Base-by-base conservation (phyloP, 1,140 invertebrate genomes). In the Asbolus verrucosus region DNA sequence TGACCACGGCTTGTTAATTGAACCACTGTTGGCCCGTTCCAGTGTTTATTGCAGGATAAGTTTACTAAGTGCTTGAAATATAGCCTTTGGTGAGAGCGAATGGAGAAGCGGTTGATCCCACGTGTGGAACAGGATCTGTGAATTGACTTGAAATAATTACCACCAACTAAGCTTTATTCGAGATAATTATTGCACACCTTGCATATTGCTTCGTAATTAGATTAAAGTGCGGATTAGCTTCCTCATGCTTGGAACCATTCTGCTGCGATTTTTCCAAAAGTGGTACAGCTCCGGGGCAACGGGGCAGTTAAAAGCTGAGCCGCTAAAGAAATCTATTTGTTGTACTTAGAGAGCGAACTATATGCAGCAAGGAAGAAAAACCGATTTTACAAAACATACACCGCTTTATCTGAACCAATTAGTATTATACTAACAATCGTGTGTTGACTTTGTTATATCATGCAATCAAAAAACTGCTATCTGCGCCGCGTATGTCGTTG, bases 71-170 rank as follows among this genome's bases (percentile, higher is more conserved):
- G n/a, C 27, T 30, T 30, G 27, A 30, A 30, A 30, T 30, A 30
- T 8, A 30, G 9, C 27, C 27, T 5, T 8, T 8, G 27, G 27
- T 8, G 0, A 30, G 27, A n/a, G n/a, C n/a, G n/a, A n/a, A n/a
- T n/a, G n/a, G n/a, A n/a, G 8, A 27, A 27, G 3, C 24, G 8
- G 24, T 27, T 8, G 24, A 8, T n/a, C n/a, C n/a, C n/a, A 8
- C 5, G 33, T 36, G 33, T 36, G 33, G 33, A 8, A 16, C 6
- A 41, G 39, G 43, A 15, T 50, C 24, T 59, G 50, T 59, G 14
- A 6, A 21, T 59, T 24, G 50, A 59, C 27, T 21, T 59, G 18
- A 59, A 59, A 19, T 18, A 59, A 59, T 59, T 59, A 59, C 50
- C 41, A 24, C 5, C 33, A 11, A 11, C 33, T 36, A 36, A 11